These are phyloP conservation scores for Oncopodura yosiiana DNA, from an alignment of 1,140 invertebrate genomes.

Conservation along the genomic window DNA sequence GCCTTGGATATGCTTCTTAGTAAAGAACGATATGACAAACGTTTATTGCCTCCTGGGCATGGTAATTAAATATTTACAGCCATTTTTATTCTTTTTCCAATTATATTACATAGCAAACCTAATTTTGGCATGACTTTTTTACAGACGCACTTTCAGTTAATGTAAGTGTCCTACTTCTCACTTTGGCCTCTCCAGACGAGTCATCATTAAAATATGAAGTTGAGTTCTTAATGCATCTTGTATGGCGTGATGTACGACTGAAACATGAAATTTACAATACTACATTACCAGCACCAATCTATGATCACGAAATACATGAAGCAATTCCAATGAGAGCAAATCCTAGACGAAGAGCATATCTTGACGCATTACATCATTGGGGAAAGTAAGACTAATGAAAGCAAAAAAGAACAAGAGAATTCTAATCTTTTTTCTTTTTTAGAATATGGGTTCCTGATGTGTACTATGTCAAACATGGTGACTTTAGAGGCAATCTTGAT, in stretches of 20 bases:
- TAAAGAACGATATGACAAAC: constrained; percentile 37
- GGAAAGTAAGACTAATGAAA: constrained; percentile 42
- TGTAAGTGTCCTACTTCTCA: constrained; percentile 81
- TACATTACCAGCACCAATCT: constrained; percentile 4
- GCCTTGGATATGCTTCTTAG: constrained; percentile 38
- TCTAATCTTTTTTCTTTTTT: constrained; percentile 75
- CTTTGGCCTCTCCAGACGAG: constrained; percentile 86
- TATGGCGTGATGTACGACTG: constrained; percentile 78
- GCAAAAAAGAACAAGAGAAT: constrained; percentile 52
- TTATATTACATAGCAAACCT: too few relatives aligned
- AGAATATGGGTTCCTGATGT: constrained; percentile 85
- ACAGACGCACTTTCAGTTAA: constrained; percentile 79
- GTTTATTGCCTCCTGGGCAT: constrained; percentile 36
- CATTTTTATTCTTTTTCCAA: background rate
- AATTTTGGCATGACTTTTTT: constrained; percentile 13
- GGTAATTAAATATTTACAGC: constrained; percentile 18
- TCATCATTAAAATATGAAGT: constrained; percentile 94
- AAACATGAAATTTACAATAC: constrained; percentile 57
- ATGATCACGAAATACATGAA: constrained; percentile 15
- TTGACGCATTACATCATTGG: constrained; percentile 83
- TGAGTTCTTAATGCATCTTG: constrained; percentile 79
- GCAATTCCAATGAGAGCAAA: constrained; percentile 25
- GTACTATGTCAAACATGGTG: constrained; percentile 89
- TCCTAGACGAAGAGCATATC: constrained; percentile 61
- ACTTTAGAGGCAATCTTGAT: constrained; percentile 83